These are phyloP conservation scores for Xestobium rufovillosum DNA, from an alignment of 2,888 invertebrate species.

Conservation along the genomic window DNA sequence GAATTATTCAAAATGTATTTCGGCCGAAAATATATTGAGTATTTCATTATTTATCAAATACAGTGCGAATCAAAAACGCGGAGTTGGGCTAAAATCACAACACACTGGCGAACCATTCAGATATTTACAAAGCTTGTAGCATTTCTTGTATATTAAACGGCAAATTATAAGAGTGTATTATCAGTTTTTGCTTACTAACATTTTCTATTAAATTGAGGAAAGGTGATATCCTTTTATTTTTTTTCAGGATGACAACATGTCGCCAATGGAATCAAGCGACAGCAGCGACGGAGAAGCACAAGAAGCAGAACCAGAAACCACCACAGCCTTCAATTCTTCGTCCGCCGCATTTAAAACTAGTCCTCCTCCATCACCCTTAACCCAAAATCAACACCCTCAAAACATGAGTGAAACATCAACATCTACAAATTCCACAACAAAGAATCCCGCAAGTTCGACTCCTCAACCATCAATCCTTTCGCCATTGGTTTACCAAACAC, in stretches of 20 bases:
- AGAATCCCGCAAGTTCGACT: conserved; percentile 16
- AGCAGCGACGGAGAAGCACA: conserved; percentile 39
- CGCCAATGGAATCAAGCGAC: conserved; percentile 39
- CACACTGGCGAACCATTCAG: too few species aligned
- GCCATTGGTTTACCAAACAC: conserved; percentile 42
- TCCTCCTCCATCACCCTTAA: conserved; percentile 25
- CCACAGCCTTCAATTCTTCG: conserved; percentile 4
- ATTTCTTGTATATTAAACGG: too few species aligned
- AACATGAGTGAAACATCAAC: conserved; percentile 11
- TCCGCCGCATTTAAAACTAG: conserved; percentile 17
- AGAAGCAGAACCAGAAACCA: conserved; percentile 25
- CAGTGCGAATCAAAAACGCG: too few species aligned
- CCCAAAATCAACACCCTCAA: conserved; percentile 15
- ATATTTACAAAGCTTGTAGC: too few species aligned
- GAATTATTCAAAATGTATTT: too few species aligned
- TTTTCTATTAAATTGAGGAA: too few species aligned
- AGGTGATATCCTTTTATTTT: conserved; percentile 2
- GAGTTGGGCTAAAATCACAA: too few species aligned
- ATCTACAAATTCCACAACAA: conserved; percentile 9
- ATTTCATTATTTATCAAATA: too few species aligned
- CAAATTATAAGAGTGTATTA: too few species aligned
- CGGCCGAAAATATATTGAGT: too few species aligned
- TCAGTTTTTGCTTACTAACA: too few species aligned
- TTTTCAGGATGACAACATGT: conserved; percentile 42
- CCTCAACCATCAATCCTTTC: conserved; percentile 28